phyloP scores from a whole-genome alignment of 2,888 invertebrate genomes.

The Ernsta delagoae region DNA sequence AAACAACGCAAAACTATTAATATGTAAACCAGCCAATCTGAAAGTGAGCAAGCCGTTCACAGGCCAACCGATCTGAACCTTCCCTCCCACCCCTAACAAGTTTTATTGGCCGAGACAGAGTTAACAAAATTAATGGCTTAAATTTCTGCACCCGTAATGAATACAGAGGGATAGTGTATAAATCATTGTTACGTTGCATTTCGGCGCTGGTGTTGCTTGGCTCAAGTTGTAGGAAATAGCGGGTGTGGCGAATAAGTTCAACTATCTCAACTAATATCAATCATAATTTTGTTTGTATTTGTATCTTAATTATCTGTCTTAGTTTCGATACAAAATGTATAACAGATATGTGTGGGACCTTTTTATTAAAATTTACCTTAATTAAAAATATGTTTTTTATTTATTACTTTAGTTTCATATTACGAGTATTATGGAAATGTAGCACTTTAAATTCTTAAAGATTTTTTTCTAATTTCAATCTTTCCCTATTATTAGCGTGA shows the following conservation, averaged over 20 bases:
- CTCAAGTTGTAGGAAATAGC: neutral
- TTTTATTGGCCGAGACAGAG: constrained; percentile 78
- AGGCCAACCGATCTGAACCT: constrained; percentile 63
- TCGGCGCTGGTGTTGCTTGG: constrained; percentile 51
- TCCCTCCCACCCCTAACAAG: constrained; percentile 59
- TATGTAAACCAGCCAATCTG: constrained; percentile 30
- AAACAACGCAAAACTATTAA: constrained; percentile 27
- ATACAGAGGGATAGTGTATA: constrained; percentile 79
- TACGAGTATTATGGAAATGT: too few relatives aligned
- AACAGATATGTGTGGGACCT: too few relatives aligned
- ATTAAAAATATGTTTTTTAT: too few relatives aligned
- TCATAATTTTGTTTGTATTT: too few relatives aligned
- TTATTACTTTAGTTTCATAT: too few relatives aligned
- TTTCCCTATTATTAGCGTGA: too few relatives aligned
- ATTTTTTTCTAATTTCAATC: too few relatives aligned
- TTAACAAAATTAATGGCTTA: constrained; percentile 85
- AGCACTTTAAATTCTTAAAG: too few relatives aligned
- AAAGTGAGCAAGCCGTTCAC: constrained; percentile 48
- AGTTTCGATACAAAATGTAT: too few relatives aligned
- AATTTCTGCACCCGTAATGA: constrained; percentile 85
- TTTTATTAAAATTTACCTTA: too few relatives aligned
- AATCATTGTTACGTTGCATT: constrained; percentile 82
- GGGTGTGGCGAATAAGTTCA: neutral
- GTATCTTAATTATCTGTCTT: too few relatives aligned
- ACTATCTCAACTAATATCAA: too few relatives aligned